Evolutionary conservation across 30 jellyfish, hydroid and myxozoan species (phyloP).

Genomic region (Phacellophora camtschatica): DNA sequence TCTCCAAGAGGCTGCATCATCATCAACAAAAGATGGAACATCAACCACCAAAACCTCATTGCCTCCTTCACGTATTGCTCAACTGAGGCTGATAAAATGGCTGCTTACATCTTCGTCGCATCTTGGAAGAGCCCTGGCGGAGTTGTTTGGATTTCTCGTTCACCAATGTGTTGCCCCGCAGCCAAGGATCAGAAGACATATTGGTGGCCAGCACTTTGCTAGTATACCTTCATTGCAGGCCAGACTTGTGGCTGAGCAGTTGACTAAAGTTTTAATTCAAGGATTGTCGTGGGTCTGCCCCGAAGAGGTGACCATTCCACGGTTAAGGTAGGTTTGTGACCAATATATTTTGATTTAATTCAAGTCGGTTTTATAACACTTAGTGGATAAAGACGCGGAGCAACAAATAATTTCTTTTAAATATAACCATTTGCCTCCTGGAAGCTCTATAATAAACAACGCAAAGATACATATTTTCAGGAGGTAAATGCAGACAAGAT

Average conservation of each 20-base stretch:
- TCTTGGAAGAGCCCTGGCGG: slow-evolving; percentile 95
- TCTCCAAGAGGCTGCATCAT: not conserved
- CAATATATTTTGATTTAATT: too few relatives aligned
- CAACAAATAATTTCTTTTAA: too few relatives aligned
- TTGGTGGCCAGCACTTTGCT: slow-evolving; percentile 52
- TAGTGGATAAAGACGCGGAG: too few relatives aligned
- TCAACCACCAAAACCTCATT: slow-evolving; percentile 39
- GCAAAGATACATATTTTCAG: too few relatives aligned
- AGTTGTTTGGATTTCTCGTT: slow-evolving; percentile 85
- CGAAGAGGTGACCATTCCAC: slow-evolving; percentile 55
- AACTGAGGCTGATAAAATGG: slow-evolving; percentile 89
- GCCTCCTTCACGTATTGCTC: slow-evolving; percentile 71
- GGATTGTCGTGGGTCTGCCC: slow-evolving; percentile 92
- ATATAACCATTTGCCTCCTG: too few relatives aligned
- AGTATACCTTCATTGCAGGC: slow-evolving; percentile 84
- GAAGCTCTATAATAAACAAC: too few relatives aligned
- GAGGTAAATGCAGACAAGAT: too few relatives aligned
- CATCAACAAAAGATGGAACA: not conserved
- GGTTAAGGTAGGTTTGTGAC: slow-evolving; percentile 81
- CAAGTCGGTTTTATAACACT: too few relatives aligned
- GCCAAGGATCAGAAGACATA: slow-evolving; percentile 84
- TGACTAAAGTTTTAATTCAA: slow-evolving; percentile 67
- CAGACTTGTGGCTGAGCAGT: slow-evolving; percentile 73
- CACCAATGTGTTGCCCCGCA: slow-evolving; percentile 94
- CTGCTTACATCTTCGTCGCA: slow-evolving; percentile 91